A percentile compares a stretch with the other conserved stretches of the same genome.
phyloP scores from a whole-genome alignment of 2,797 vertebrate genomes.

The Neosilurus hyrtlii region DNA sequence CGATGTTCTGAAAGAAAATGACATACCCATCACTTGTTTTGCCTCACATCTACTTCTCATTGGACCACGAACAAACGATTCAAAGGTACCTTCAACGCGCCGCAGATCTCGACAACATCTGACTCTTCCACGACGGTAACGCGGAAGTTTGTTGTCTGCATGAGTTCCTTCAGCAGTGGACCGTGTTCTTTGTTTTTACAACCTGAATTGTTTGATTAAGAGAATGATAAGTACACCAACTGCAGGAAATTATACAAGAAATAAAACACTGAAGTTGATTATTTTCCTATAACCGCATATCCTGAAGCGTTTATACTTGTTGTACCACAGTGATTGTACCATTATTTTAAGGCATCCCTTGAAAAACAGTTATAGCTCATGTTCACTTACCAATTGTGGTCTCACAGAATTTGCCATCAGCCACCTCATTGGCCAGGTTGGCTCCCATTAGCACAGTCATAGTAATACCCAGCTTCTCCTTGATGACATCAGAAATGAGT shows the following conservation, averaged over 20 bases:
- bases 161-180: constrained; percentile 84
- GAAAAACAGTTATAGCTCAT: neutral
- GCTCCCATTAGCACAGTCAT: constrained; percentile 94
- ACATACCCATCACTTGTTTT: neutral
- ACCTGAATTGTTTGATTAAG: constrained; percentile 67
- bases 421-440: constrained; percentile 93
- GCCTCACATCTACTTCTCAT: neutral
- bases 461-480: constrained; percentile 81
- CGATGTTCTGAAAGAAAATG: constrained; percentile 81
- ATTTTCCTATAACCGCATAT: neutral
- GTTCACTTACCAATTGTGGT: constrained; percentile 86
- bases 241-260: neutral
- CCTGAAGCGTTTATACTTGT: neutral
- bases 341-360: neutral
- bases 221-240: neutral
- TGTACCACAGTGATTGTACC: neutral
- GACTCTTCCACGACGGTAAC: constrained; percentile 91
- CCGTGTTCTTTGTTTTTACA: constrained; percentile 79
- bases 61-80: neutral
- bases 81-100: constrained; percentile 87
- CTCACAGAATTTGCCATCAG: constrained; percentile 95
- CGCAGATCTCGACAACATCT: constrained; percentile 95
- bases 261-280: neutral
- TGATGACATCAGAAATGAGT: constrained; percentile 92
- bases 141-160: constrained; percentile 92